These are phyloP conservation scores for Arizona elegans DNA, from an alignment of 2,113 vertebrate species.

Conservation along the genomic window DNA sequence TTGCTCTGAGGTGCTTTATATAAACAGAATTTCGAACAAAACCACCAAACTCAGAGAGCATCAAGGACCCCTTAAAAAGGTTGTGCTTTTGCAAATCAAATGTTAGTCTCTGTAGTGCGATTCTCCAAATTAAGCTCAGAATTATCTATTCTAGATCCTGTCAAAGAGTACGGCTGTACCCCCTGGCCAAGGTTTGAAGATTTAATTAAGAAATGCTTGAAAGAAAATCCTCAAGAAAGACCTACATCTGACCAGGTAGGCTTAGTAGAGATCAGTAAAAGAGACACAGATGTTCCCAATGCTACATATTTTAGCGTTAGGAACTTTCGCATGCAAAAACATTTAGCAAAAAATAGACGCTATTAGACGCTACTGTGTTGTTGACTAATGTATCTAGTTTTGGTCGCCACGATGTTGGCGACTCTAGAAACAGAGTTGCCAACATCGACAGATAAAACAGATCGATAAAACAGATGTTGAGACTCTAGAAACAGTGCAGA, in stretches of 20 bases:
- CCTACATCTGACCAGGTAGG: conserved; percentile 89
- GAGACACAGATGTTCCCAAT: not conserved
- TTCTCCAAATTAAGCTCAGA: not conserved
- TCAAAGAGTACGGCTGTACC: conserved; percentile 84
- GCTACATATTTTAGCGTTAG: not conserved
- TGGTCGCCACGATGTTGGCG: no score
- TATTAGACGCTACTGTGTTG: not conserved
- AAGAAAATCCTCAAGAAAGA: conserved; percentile 85
- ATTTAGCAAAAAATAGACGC: not conserved
- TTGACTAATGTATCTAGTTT: no score
- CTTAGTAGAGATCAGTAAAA: not conserved
- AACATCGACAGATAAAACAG: no score
- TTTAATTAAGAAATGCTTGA: conserved; percentile 90
- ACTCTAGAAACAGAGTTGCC: no score
- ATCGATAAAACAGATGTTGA: no score
- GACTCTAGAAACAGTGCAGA: no score
- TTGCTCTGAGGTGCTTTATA: not conserved
- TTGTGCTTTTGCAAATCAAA: conserved; percentile 15
- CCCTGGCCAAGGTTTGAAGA: conserved; percentile 88
- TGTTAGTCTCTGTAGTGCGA: not conserved
- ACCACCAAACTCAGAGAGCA: not conserved
- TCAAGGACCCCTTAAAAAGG: not conserved
- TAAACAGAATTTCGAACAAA: not conserved
- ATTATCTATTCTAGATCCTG: conserved; percentile 81
- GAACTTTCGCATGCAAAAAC: not conserved